Conservation (phyloP, 2,797 vertebrate species). For the Spondyliosoma cantharus region DNA sequence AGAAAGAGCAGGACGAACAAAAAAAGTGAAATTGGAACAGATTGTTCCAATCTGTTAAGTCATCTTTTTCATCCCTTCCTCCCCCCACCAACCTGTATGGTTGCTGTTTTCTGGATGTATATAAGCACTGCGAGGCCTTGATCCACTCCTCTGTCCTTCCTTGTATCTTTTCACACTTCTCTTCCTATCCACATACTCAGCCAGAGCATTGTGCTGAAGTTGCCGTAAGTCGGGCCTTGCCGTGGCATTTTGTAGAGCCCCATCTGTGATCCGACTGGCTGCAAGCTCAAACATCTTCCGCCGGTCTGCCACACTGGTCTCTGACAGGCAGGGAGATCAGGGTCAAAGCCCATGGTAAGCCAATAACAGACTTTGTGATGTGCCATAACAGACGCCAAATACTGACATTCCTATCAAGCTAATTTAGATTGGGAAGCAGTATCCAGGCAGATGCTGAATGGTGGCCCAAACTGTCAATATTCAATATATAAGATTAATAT, state of each 20-base stretch:
- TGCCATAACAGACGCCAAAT: not conserved
- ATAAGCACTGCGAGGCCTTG: slow-evolving; percentile 83
- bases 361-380: not conserved
- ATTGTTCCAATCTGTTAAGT: too few species aligned
- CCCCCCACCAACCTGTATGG: slow-evolving; percentile 52
- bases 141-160: slow-evolving; percentile 62
- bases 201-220: slow-evolving; percentile 91
- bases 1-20: not conserved
- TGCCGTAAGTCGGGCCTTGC: slow-evolving; percentile 89
- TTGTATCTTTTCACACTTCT: slow-evolving; percentile 80
- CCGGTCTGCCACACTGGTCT: slow-evolving; percentile 90
- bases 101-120: slow-evolving; percentile 70
- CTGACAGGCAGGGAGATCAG: slow-evolving; percentile 56
- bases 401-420: not conserved
- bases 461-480: not conserved
- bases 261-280: slow-evolving; percentile 55
- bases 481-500: too few species aligned
- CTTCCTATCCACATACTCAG: slow-evolving; percentile 92
- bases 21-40: too few species aligned
- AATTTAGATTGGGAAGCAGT: not conserved
- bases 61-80: not conserved
- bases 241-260: slow-evolving; percentile 64
- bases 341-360: not conserved
- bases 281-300: slow-evolving; percentile 91
- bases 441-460: not conserved